Percentiles rank a stretch among this genome's conserved stretches.
Conservation (phyloP, 2,113 vertebrate genomes). For the Gorsachius goisagi region DNA sequence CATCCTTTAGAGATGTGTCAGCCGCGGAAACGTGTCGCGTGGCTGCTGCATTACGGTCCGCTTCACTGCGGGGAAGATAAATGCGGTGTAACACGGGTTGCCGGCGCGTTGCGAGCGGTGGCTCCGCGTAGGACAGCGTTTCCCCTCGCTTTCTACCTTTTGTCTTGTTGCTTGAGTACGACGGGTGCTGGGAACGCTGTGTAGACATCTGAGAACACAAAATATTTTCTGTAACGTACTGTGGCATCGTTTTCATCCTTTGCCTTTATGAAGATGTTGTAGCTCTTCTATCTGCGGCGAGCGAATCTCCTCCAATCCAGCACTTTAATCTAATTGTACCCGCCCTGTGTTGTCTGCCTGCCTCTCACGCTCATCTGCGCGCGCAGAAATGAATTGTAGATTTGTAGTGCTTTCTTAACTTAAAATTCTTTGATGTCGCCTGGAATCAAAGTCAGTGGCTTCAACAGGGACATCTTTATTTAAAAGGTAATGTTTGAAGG, state of each 20-base stretch:
- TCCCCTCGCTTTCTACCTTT: neutral
- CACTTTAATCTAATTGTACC: constrained; percentile 66
- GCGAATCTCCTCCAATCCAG: constrained; percentile 41
- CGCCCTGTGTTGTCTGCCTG: constrained; percentile 44
- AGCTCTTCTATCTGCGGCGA: constrained; percentile 39
- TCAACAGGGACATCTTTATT: constrained; percentile 59
- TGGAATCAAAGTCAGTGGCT: constrained; percentile 52
- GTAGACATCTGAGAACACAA: constrained; percentile 46
- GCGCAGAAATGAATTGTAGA: constrained; percentile 8
- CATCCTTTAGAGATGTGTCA: constrained; percentile 34
- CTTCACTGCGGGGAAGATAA: constrained; percentile 19
- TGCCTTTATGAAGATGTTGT: constrained; percentile 40
- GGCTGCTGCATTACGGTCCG: constrained; percentile 30
- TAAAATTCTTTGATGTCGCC: constrained; percentile 47
- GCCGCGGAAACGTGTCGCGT: neutral
- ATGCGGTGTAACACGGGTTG: neutral
- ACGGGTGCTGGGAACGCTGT: neutral
- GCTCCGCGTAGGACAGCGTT: neutral
- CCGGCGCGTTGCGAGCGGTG: neutral
- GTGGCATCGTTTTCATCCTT: constrained; percentile 56
- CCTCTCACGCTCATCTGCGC: neutral
- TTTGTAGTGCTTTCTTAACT: constrained; percentile 44
- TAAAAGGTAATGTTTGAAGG: constrained; percentile 66
- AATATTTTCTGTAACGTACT: constrained; percentile 31
- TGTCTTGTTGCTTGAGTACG: constrained; percentile 26